A percentile compares a stretch with the other conserved stretches of the same genome.
Evolutionary conservation across 2,888 invertebrate species (phyloP).

Genomic region (Athrips mouffetella): DNA sequence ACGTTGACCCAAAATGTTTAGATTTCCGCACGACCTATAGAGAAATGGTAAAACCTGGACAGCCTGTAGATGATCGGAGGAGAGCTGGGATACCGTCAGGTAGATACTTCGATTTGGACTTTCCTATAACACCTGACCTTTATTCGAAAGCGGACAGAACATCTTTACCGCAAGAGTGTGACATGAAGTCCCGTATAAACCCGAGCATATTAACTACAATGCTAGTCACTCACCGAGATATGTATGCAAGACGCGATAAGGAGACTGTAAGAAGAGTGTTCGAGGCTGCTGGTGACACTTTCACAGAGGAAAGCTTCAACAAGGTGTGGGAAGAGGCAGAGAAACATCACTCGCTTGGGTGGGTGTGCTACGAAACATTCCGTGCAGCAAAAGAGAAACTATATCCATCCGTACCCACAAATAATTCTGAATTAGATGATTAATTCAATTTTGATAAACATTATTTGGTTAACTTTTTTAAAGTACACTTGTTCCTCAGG

Average conservation of each 20-base stretch:
- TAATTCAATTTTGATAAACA: too few relatives aligned
- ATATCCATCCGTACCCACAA: too few relatives aligned
- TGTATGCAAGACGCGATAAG: constrained; percentile 57
- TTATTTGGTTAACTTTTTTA: too few relatives aligned
- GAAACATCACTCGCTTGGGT: constrained; percentile 65
- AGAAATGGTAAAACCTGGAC: constrained; percentile 58
- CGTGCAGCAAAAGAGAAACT: constrained; percentile 37
- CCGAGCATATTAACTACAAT: constrained; percentile 55
- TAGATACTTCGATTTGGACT: constrained; percentile 60
- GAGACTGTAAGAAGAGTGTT: constrained; percentile 63
- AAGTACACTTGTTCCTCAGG: too few relatives aligned
- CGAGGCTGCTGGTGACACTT: constrained; percentile 68
- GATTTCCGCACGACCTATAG: constrained; percentile 60
- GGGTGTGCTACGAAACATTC: constrained; percentile 78
- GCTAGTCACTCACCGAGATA: constrained; percentile 57
- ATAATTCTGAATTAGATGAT: too few relatives aligned
- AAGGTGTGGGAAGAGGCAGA: constrained; percentile 71
- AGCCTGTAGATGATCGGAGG: constrained; percentile 34
- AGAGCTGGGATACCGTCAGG: constrained; percentile 67
- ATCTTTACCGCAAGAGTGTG: constrained; percentile 57
- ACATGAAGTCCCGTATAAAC: constrained; percentile 46
- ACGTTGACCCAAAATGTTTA: constrained; percentile 49
- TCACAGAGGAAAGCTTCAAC: constrained; percentile 68
- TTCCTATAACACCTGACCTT: constrained; percentile 49
- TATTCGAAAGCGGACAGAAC: constrained; percentile 45